Base-by-base conservation (phyloP, 1,140 invertebrate species). In the Neodiprion virginianus region DNA sequence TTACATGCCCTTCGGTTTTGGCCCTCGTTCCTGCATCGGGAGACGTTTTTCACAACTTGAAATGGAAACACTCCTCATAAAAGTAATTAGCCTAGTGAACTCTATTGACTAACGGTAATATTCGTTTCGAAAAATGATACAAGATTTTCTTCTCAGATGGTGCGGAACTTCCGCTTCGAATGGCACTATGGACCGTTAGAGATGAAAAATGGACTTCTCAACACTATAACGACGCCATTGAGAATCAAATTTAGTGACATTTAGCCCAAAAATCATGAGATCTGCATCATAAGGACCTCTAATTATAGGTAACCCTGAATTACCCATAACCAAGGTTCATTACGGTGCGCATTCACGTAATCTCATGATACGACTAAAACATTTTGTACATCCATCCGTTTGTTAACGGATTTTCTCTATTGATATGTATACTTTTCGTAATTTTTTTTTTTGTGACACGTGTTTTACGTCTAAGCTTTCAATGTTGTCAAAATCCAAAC, bases 1-100 rank as follows among this genome's bases (percentile, higher is more conserved):
- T 0, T 90, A 92, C 49, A 85, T 94, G 69, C 91, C 92, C 8
- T 94, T 94, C 87, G 93, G 93, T 23, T 91, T 90, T 80, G 93
- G 93, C 5, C 79, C 85, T 12, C 81, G 90, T 48, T 85, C 85
- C 61, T 90, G 88, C 79, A 87, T 90, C 73, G 88, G 88, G 7
- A 80, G 81, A 80, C 75, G 85, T 76, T 83, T 89, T 71, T 85
- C 89, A 0, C 86, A 89, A 75, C 81, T 89, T 48, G 87, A 90
- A 79, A 85, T 90, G 69, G 82, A 85, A 74, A 83, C 83, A 12
- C 77, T 90, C 7, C 67, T 88, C 7, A 79, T 85, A 50, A 89
- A 84, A 82, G 84, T 85, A 79, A 67, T 61, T 75, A 61, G 9
- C 48, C 12, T 65, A 67, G 71, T 69, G 48, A 0, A 5, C 11